Evolutionary conservation across 1,140 invertebrate species (phyloP).

Genomic region (Coelopa frigida): DNA sequence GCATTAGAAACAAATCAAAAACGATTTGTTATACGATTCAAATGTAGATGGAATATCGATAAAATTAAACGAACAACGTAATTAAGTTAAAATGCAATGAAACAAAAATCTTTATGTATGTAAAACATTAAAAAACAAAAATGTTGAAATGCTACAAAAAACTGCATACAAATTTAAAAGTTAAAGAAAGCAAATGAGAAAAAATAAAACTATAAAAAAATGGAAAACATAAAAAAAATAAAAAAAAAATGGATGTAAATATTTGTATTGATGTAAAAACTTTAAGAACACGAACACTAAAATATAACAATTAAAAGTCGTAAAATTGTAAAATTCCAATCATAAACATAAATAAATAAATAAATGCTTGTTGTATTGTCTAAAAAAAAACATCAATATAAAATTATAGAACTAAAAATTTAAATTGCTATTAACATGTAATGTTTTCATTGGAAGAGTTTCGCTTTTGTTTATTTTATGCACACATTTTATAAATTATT

Average conservation of each 20-base stretch:
- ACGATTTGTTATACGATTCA: too few species aligned
- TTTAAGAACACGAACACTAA: conserved; percentile 1
- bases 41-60: conserved; percentile 4
- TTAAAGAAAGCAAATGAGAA: neutral
- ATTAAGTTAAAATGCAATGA: neutral
- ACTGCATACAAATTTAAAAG: neutral
- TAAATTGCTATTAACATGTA: too few species aligned
- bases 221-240: neutral
- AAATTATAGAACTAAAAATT: too few species aligned
- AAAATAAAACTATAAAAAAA: conserved; percentile 7
- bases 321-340: too few species aligned
- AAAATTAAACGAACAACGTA: neutral
- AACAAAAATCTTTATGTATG: conserved; percentile 6
- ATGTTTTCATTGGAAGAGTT: too few species aligned
- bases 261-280: conserved; percentile 4
- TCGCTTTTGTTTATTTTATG: too few species aligned
- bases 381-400: too few species aligned
- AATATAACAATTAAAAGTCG: neutral
- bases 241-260: conserved; percentile 6
- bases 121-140: conserved; percentile 6
- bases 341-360: too few species aligned
- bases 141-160: neutral
- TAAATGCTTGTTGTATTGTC: too few species aligned
- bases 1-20: neutral
- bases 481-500: conserved; percentile 1